Percentiles rank a stretch among this genome's conserved stretches.
Evolutionary conservation across 1,140 invertebrate genomes (phyloP).

Genomic region (Coenobita brevimanus): DNA sequence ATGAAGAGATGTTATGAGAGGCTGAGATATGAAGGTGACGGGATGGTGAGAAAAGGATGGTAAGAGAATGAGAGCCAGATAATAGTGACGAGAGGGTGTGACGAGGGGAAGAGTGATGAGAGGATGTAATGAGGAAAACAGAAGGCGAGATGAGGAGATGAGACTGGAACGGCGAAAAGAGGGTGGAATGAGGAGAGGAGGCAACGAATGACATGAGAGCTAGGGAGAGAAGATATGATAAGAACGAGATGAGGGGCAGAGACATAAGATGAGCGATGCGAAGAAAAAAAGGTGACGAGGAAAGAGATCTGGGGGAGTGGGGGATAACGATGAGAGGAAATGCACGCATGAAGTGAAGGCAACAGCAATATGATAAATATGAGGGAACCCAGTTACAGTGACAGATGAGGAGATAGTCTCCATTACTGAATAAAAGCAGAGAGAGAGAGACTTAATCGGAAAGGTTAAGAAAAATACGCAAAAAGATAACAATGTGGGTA

Average conservation of each 20-base stretch:
- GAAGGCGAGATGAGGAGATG: background rate
- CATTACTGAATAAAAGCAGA: too few relatives aligned
- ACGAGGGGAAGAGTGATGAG: too few relatives aligned
- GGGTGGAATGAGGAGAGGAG: too few relatives aligned
- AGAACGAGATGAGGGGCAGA: background rate
- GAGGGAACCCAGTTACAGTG: too few relatives aligned
- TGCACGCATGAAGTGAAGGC: constrained; percentile 8
- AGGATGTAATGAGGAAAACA: background rate
- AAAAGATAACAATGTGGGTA: too few relatives aligned
- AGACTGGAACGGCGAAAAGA: background rate
- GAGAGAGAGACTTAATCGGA: too few relatives aligned
- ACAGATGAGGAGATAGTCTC: too few relatives aligned
- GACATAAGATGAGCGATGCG: too few relatives aligned
- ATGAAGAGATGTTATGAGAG: background rate
- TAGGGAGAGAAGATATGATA: too few relatives aligned
- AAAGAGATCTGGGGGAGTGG: background rate
- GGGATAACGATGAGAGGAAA: background rate
- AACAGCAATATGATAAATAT: too few relatives aligned
- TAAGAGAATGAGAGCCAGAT: background rate
- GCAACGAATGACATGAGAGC: too few relatives aligned
- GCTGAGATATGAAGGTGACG: background rate
- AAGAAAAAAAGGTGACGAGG: background rate
- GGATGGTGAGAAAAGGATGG: background rate
- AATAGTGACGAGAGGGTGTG: background rate
- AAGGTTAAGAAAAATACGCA: too few relatives aligned